Base-by-base conservation (phyloP, 2,888 invertebrate genomes). In the Catocala fraxini region DNA sequence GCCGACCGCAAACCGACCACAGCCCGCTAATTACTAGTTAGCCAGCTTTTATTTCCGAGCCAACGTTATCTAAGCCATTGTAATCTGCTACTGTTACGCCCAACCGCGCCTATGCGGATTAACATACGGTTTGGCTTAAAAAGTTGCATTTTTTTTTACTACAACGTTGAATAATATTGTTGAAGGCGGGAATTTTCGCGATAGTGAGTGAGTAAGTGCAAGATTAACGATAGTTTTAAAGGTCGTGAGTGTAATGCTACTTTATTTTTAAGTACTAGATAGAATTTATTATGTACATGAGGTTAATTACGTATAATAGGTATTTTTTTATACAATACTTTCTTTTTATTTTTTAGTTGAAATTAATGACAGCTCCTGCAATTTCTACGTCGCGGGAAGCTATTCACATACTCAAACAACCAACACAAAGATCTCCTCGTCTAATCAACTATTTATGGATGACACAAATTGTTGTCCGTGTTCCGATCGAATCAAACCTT, bases 41-140 rank as follows among this genome's bases (percentile, higher is more conserved):
- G 83, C 83, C 82, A 89, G 69, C 84, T 91, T 93, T 63, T 93
- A 91, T 92, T 92, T 93, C 93, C 92, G 86, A 85, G 83, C 81
- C 75, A 82, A 70, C 85, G 87, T 84, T 93, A 92, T 93, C 93
- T 91, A 87, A 88, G 86, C 89, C 84, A 65, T 75, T 81, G 87
- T 89, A 89, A 92, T 91, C 91, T 85, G 88, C 89, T 82, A 79
- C 88, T 76, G 83, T 81, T 77, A 84, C 89, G 89, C 89, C 89
- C 85, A 68, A 59, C 71, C 70, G 58, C 72, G 79, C 80, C 80
- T 80, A 73, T 70, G 56, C 66, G 59, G 66, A 51, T 65, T 53
- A 58, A 70, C 63, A 56, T 67, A 71, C 59, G 57, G 43, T 54
- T 68, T 70, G 65, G 63, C 60, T 62, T 61, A 57, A 66, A 73